Base-by-base conservation (phyloP, 1,140 invertebrate genomes). In the Papilio dardanus region DNA sequence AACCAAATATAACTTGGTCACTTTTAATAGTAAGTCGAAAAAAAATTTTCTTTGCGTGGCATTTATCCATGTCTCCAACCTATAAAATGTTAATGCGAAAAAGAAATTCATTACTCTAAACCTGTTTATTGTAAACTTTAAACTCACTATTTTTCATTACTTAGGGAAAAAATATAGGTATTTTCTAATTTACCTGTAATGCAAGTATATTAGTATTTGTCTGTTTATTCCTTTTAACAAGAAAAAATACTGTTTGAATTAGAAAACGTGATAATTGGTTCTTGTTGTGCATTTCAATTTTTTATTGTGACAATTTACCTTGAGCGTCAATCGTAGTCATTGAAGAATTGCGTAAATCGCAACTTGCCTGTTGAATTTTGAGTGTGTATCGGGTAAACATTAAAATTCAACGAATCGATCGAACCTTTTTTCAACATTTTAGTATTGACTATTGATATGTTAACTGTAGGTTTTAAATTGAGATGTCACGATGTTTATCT, bases 391-490 rank as follows among this genome's bases (percentile, higher is more conserved):
- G 24, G 10, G 54, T 58, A 62, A 62, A 62, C 54, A 28, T 62
- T 30, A 14, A 62, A 62, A 62, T 62, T 62, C 54, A 62, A 62
- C 24, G 54, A 62, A 62, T 62, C 50, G 4, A 54, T 54, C 54
- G 54, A 30, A 62, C 24, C 24, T 28, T 16, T 62, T 10, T 62
- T 28, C 24, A 24, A 3, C 24, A 62, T 62, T 28, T n/a, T 62
- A 28, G 50, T 58, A 28, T 58, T 58, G 24, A 30, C 21, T 3
- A 30, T 62, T 28, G 24, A 24, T 3, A 62, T 62, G 50, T 54
- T 42, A 16, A 42, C 14, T 33, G 12, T 37, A 12, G 35, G 8
- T 37, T 46, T 46, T 46, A 46, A 46, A 46, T 46, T 46, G 4
- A 46, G 19, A 54, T 12, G 8, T 54, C 50, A 54, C 50, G 50